Evolutionary conservation across 2,113 vertebrate species (phyloP).

Genomic region (Tricholaema leucomelas): DNA sequence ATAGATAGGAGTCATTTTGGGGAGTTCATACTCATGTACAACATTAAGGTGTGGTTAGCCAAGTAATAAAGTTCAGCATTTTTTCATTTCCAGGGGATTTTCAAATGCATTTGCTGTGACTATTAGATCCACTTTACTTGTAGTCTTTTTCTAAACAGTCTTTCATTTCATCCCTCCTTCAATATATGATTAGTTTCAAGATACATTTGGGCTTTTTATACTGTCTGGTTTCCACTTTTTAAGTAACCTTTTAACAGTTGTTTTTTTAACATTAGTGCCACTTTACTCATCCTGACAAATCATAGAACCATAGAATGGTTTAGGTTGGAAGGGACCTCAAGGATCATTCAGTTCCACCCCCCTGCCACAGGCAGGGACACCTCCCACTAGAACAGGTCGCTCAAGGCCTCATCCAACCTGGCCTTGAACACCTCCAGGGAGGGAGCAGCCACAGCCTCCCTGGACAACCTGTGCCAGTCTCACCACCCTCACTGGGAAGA

Average conservation of each 20-base stretch:
- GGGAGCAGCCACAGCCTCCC: too few relatives aligned
- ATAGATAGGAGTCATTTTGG: background rate
- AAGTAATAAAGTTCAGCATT: background rate
- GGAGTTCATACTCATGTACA: background rate
- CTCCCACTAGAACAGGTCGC: too few relatives aligned
- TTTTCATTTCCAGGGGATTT: background rate
- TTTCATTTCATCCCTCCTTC: background rate
- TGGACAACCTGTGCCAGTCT: too few relatives aligned
- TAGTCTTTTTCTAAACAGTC: background rate
- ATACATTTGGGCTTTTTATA: background rate
- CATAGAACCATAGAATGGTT: too few relatives aligned
- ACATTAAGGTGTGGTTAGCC: background rate
- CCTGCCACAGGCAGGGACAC: too few relatives aligned
- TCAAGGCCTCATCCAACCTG: too few relatives aligned
- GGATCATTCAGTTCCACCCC: too few relatives aligned
- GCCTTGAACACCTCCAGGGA: too few relatives aligned
- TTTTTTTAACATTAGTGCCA: background rate
- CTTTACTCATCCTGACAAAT: background rate
- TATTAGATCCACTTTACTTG: background rate
- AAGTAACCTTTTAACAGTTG: background rate
- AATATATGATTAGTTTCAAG: background rate
- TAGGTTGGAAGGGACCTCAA: too few relatives aligned
- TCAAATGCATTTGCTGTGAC: background rate
- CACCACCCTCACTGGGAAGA: too few relatives aligned
- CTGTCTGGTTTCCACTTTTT: background rate